A percentile compares a stretch with the other conserved stretches of the same genome.
Evolutionary conservation across 1,140 invertebrate species (phyloP).

Genomic region (Rhyacophila brunnea): DNA sequence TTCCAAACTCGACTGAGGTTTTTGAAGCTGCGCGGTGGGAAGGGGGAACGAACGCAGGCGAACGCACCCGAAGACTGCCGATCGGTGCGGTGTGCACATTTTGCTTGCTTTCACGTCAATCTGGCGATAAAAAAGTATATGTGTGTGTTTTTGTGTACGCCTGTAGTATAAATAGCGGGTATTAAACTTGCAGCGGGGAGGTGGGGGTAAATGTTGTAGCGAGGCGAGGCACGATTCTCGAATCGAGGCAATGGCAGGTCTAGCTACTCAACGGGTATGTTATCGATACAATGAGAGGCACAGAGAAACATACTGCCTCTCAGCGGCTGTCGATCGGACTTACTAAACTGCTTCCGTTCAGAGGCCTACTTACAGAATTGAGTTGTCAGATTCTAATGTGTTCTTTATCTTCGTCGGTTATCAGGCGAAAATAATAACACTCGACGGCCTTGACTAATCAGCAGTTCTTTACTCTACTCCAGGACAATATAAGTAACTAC

Average conservation of each 20-base stretch:
- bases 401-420: too few species aligned
- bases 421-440: too few species aligned
- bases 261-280: background rate
- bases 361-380: too few species aligned
- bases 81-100: constrained; percentile 16
- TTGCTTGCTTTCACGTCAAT: constrained; percentile 24
- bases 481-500: too few species aligned
- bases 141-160: background rate
- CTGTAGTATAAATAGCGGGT: background rate
- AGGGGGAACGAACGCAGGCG: constrained; percentile 6
- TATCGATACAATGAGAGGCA: background rate
- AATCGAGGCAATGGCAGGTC: background rate
- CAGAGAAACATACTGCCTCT: too few species aligned
- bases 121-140: constrained; percentile 14
- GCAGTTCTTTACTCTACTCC: too few species aligned
- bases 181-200: background rate
- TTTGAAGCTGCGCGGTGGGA: constrained; percentile 6
- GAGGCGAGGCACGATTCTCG: background rate
- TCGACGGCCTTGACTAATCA: too few species aligned
- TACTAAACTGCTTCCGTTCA: too few species aligned
- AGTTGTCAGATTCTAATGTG: too few species aligned
- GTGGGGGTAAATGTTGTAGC: background rate
- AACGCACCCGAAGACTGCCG: constrained; percentile 12
- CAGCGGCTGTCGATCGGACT: too few species aligned
- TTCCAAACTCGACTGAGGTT: constrained; percentile 25